Base-by-base conservation (phyloP, 2,113 vertebrate species). In the Nicator chloris region DNA sequence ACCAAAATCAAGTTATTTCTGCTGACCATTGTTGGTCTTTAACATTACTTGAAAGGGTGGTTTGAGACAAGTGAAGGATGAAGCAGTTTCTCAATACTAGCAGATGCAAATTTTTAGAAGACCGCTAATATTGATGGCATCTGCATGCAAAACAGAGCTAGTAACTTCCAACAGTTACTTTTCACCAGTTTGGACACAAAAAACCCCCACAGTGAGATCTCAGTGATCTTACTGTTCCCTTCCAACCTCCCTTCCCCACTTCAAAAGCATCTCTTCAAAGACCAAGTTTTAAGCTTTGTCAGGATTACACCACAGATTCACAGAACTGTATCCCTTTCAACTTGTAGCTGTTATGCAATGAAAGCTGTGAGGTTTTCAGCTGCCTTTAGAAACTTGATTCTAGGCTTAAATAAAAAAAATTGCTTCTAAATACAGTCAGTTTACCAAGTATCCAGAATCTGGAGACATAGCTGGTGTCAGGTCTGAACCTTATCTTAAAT, bases 271-370 rank as follows among this genome's bases (percentile, higher is more conserved):
- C 26, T 79, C 26, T 85, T 82, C 75, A 86, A 94, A 54, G 23
- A n/a, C 3, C 1, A 66, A 35, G 19, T 56, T 92, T 76, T 54
- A 89, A 63, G 30, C 13, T 85, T 72, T 0, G 0, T 37, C 49
- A 85, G 30, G 21, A 53, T 80, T 39, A 54, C 23, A 86, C 7
- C 21, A 61, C 7, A 79, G 40, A 49, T 24, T 49, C 11, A 13
- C 42, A 83, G 42, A 77, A 80, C 22, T 50, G 45, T 26, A 65
- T 49, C 30, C 24, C 20, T 93, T 94, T 76, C 50, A 72, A 33
- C n/a, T 49, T 57, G 15, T 40, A 92, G 13, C 23, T 57, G n/a
- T 47, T 56, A 28, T 5, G 12, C 49, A 87, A 4, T 13, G 10
- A 68, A 91, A 80, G 37, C 20, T n/a, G 37, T 21, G 28, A 70